A percentile compares a stretch with the other conserved stretches of the same genome.
Evolutionary conservation across 1,140 invertebrate species (phyloP).

Genomic region (Drosophila kikkawai): DNA sequence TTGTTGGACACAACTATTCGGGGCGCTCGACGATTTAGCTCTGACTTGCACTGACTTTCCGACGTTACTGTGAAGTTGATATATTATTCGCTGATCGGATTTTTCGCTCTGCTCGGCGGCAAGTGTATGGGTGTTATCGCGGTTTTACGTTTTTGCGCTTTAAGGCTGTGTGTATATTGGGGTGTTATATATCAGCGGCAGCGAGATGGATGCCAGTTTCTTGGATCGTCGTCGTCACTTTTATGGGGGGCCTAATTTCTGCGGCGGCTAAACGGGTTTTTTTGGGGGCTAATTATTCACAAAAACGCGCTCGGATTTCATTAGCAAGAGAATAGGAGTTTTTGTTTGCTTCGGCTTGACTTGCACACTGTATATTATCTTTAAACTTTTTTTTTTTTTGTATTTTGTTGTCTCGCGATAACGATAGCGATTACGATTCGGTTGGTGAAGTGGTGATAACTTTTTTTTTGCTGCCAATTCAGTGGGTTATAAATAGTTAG

Average conservation of each 20-base stretch:
- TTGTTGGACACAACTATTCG: constrained; percentile 67
- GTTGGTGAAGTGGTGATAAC: constrained; percentile 24
- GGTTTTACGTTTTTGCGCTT: constrained; percentile 16
- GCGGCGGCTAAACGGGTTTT: constrained; percentile 58
- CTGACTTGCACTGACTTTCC: constrained; percentile 62
- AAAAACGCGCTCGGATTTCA: constrained; percentile 48
- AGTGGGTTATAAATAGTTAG: constrained; percentile 23
- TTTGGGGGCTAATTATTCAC: constrained; percentile 61
- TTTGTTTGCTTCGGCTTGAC: constrained; percentile 42
- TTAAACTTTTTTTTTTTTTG: constrained; percentile 18
- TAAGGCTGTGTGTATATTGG: constrained; percentile 27
- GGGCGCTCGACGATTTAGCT: constrained; percentile 60
- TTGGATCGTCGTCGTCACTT: constrained; percentile 38
- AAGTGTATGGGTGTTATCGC: constrained; percentile 64
- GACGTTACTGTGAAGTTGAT: constrained; percentile 65
- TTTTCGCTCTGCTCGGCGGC: constrained; percentile 22
- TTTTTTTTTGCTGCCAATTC: constrained; percentile 35
- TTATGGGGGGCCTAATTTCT: constrained; percentile 47
- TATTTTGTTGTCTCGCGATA: constrained; percentile 27
- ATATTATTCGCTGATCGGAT: constrained; percentile 52
- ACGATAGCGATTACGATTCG: constrained; percentile 22
- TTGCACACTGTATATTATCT: constrained; percentile 29
- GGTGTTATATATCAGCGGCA: constrained; percentile 53
- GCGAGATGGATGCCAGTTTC: constrained; percentile 32
- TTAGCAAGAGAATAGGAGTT: constrained; percentile 43